A percentile compares a stretch with the other conserved stretches of the same genome.
Evolutionary conservation across 2,888 invertebrate genomes (phyloP).

Genomic region (Malachius bipustulatus): DNA sequence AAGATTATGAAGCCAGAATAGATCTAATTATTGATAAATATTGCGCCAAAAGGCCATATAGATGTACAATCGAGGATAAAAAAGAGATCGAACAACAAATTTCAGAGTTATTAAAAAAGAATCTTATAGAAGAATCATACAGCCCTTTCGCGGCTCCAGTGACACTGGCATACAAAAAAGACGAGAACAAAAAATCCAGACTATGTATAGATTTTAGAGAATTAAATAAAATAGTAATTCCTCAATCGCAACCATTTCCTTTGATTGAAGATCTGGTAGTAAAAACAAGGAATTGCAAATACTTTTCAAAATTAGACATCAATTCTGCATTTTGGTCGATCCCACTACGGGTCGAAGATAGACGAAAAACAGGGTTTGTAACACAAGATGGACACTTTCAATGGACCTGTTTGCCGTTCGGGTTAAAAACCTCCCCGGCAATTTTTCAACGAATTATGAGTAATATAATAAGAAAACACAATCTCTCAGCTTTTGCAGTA

Average conservation of each 20-base stretch:
- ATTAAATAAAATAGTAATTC: conserved; percentile 21
- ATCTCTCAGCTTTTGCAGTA: conserved; percentile 14
- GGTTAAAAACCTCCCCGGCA: conserved; percentile 20
- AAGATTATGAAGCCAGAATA: conserved; percentile 21
- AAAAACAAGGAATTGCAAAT: conserved; percentile 26
- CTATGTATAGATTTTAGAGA: conserved; percentile 9
- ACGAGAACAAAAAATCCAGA: conserved; percentile 5
- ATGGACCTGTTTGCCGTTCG: conserved; percentile 19
- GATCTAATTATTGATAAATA: conserved; percentile 17
- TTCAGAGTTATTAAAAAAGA: conserved; percentile 2
- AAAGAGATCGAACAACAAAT: conserved; percentile 9
- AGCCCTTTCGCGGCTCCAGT: conserved; percentile 9
- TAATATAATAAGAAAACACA: conserved; percentile 17
- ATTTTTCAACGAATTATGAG: conserved; percentile 18
- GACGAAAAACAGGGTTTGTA: conserved; percentile 24
- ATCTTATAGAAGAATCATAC: conserved; percentile 7
- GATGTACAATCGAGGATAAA: conserved; percentile 8
- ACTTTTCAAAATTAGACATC: conserved; percentile 27
- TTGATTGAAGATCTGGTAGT: conserved; percentile 26
- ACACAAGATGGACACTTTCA: conserved; percentile 21
- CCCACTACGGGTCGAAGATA: conserved; percentile 25
- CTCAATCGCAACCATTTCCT: conserved; percentile 27
- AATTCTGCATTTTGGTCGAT: conserved; percentile 32
- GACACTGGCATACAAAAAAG: conserved; percentile 4
- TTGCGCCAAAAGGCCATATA: conserved; percentile 9